A percentile compares a stretch with the other conserved stretches of the same genome.
phyloP scores from a whole-genome alignment of 2,113 vertebrate species.

The Syngnathoides biaculeatus region DNA sequence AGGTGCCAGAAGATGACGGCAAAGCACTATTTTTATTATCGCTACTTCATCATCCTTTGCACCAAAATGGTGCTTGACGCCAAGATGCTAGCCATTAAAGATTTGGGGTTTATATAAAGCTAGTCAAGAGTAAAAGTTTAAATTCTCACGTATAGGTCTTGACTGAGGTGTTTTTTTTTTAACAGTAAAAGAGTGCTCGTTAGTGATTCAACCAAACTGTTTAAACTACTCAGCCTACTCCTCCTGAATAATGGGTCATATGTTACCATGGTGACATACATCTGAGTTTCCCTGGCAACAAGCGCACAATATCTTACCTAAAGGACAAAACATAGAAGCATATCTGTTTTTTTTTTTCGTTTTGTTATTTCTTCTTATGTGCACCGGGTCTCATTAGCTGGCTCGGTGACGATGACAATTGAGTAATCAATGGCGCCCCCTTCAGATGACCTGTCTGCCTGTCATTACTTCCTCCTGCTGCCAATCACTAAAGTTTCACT shows the following conservation, averaged over 20 bases:
- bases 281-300: not conserved
- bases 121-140: too few relatives aligned
- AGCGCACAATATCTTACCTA: not conserved
- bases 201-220: not conserved
- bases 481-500: not conserved
- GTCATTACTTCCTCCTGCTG: not conserved
- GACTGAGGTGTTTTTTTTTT: not conserved
- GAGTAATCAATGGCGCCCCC: conserved; percentile 1
- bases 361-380: too few relatives aligned
- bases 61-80: too few relatives aligned
- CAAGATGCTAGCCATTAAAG: too few relatives aligned
- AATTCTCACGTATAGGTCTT: not conserved
- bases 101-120: too few relatives aligned
- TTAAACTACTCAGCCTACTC: not conserved
- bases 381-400: not conserved
- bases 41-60: too few relatives aligned
- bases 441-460: not conserved
- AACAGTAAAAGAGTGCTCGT: not conserved
- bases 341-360: not conserved
- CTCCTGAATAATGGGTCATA: not conserved
- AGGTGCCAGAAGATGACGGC: too few relatives aligned
- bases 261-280: not conserved
- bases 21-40: too few relatives aligned
- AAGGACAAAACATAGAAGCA: not conserved
- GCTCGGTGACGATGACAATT: not conserved